Evolutionary conservation across 2,888 invertebrate species (phyloP).

Genomic region (Trichopoda pennipes): DNA sequence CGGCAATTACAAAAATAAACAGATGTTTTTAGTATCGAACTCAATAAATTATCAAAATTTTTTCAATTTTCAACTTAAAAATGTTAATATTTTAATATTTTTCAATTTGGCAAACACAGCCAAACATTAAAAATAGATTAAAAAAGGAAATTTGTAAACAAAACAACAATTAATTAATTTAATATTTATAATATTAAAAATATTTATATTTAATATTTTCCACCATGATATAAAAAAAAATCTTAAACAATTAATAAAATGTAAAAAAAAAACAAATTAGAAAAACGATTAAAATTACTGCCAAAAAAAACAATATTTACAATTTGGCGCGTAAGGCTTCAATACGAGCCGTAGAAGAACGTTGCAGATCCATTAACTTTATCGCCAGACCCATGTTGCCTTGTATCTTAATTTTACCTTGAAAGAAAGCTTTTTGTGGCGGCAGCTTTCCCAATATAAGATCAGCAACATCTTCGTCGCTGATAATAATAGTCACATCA

Average conservation of each 20-base stretch:
- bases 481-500: constrained; percentile 93
- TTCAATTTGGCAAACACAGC: too few species aligned
- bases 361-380: constrained; percentile 93
- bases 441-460: constrained; percentile 95
- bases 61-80: too few species aligned
- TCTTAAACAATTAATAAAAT: constrained; percentile 10
- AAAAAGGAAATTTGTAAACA: too few species aligned
- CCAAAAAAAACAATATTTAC: constrained; percentile 80
- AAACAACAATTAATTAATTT: neutral
- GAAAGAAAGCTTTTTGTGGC: constrained; percentile 97
- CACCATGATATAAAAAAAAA: neutral
- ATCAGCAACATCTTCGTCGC: constrained; percentile 93
- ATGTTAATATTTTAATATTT: too few species aligned
- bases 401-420: constrained; percentile 97
- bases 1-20: too few species aligned
- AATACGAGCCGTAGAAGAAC: constrained; percentile 87
- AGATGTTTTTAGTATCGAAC: too few species aligned
- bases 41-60: too few species aligned
- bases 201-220: constrained; percentile 1
- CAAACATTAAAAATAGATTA: too few species aligned
- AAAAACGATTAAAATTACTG: neutral
- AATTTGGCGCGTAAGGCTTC: constrained; percentile 88
- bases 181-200: constrained; percentile 1
- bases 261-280: neutral
- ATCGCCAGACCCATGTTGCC: constrained; percentile 98